Evolutionary conservation across 2,888 invertebrate species (phyloP), one percentile per base, ranked within the genome.

Genomic region (Macrosiphum euphorbiae): DNA sequence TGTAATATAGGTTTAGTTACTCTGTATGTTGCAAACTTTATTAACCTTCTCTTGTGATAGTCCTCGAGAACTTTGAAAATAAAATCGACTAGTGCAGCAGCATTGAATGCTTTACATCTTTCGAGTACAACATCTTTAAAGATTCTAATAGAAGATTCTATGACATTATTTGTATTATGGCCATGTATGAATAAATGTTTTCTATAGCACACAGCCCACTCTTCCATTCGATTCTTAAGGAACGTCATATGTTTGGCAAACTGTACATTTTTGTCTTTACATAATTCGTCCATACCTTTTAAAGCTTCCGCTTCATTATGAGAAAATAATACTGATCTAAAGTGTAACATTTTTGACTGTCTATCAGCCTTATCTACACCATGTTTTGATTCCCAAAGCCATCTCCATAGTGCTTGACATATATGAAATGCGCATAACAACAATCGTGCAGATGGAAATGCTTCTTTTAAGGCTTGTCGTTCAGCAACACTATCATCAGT

Each of bases 41-140:
- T 44, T 24, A 85, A 44, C 20, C 85, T 41, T n/a, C 85, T 41
- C 26, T 41, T 85, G 4, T 85, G 85, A 44, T 85, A 85, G n/a
- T 44, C 44, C 8, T 85, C 85, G 0, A 85, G n/a, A 44, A 85
- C 13, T 85, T 85, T 44, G 11, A 28, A 85, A 44, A 85, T 44
- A 85, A 85, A 85, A n/a, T 85, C 85, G 44, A 85, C 85, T 47
- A 85, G 13, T 2, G 44, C 85, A 8, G 85, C 44, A 24, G 85
- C 41, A 85, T 85, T 85, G n/a, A 85, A 85, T n/a, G 85, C 85
- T 85, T 85, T 85, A 44, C 85, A 85, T 0, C 85, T 41, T 85
- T 85, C 85, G 3, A 85, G 85, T 28, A 85, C 85, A 24, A 85
- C 41, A 44, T 85, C 85, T 85, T 44, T 85, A 85, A 85, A 85